phyloP scores from a whole-genome alignment of 1,140 invertebrate genomes.

The Drosophila albomicans region DNA sequence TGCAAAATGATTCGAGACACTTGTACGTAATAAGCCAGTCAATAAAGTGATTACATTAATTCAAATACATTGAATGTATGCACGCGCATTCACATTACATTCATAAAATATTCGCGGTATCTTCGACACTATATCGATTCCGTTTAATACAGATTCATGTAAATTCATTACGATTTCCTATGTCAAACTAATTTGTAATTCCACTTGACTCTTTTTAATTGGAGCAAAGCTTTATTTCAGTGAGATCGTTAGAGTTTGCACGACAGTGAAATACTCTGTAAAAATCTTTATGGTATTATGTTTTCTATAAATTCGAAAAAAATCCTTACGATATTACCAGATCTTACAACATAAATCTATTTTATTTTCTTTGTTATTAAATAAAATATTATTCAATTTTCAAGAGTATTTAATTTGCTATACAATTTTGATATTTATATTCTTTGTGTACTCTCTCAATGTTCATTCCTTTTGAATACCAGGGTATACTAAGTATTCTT shows the following conservation, averaged over 20 bases:
- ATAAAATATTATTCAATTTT: too few relatives aligned
- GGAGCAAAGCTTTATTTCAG: not conserved
- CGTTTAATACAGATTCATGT: not conserved
- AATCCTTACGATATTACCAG: too few relatives aligned
- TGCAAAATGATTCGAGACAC: conserved; percentile 30
- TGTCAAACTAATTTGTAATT: conserved; percentile 18
- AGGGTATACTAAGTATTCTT: not conserved
- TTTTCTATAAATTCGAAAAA: too few relatives aligned
- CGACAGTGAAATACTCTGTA: not conserved
- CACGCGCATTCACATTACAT: not conserved
- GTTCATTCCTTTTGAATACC: not conserved
- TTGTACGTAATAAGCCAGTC: conserved; percentile 17
- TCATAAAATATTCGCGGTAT: conserved; percentile 2
- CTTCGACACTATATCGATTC: conserved; percentile 1
- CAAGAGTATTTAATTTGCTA: too few relatives aligned
- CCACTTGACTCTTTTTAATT: not conserved
- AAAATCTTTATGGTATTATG: too few relatives aligned
- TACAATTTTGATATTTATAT: not conserved
- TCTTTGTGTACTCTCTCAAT: not conserved
- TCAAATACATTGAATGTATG: not conserved
- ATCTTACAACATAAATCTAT: too few relatives aligned
- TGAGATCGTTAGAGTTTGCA: not conserved
- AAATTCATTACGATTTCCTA: conserved; percentile 3
- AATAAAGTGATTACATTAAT: conserved; percentile 24
- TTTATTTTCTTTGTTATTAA: too few relatives aligned